A percentile compares a stretch with the other conserved stretches of the same genome.
phyloP scores from a whole-genome alignment of 2,113 vertebrate species.

The Cromileptes altivelis region DNA sequence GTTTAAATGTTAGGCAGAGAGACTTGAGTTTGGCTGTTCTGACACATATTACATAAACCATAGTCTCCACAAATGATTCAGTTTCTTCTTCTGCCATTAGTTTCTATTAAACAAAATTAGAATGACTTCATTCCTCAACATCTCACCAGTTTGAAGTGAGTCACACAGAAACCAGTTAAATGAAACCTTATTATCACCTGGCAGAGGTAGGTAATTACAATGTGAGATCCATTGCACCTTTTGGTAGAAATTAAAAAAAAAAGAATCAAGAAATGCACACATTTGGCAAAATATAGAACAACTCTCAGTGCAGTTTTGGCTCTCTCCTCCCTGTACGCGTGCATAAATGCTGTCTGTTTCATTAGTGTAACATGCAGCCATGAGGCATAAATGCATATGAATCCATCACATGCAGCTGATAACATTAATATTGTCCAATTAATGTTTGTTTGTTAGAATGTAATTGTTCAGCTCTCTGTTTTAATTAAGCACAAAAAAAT shows the following conservation, averaged over 20 bases:
- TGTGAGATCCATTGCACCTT: background rate
- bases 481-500: constrained; percentile 70
- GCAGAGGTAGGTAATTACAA: background rate
- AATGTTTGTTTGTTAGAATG: constrained; percentile 68
- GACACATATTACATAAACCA: background rate
- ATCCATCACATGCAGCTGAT: constrained; percentile 48
- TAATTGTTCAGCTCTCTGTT: constrained; percentile 64
- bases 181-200: constrained; percentile 22
- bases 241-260: background rate
- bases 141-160: background rate
- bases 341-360: constrained; percentile 20
- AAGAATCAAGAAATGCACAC: background rate
- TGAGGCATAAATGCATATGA: constrained; percentile 37
- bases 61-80: background rate
- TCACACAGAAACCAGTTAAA: background rate
- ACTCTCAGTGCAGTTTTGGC: background rate
- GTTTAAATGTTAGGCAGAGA: background rate
- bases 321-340: background rate
- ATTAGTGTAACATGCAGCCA: constrained; percentile 47
- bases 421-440: constrained; percentile 69
- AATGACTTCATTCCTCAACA: background rate
- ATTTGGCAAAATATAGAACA: background rate
- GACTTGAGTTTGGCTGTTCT: background rate
- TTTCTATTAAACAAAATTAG: background rate
- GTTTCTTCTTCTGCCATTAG: background rate